phyloP scores from a whole-genome alignment of 2,888 invertebrate genomes.

The Sycophila texana region DNA sequence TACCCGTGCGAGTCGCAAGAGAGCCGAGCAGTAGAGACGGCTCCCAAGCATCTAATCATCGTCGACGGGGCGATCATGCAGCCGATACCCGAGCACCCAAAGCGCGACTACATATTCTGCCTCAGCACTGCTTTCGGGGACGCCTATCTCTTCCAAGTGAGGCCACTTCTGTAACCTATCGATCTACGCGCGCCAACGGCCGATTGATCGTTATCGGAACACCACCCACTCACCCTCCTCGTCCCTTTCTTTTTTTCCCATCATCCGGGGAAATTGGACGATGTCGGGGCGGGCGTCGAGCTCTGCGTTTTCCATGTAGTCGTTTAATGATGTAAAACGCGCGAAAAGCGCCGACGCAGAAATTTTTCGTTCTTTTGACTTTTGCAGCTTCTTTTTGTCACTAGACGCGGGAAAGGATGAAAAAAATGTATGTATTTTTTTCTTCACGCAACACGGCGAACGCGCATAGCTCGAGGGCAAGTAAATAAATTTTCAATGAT shows the following conservation, averaged over 20 bases:
- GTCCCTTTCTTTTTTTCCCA: neutral
- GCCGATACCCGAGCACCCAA: slow-evolving; percentile 99
- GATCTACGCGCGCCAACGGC: neutral
- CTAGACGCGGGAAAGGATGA: too few relatives aligned
- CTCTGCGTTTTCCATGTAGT: too few relatives aligned
- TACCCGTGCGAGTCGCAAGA: slow-evolving; percentile 96
- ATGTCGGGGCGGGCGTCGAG: too few relatives aligned
- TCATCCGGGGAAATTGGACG: neutral
- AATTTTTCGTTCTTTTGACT: too few relatives aligned
- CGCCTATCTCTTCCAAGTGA: slow-evolving; percentile 96
- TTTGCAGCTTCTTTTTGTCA: too few relatives aligned
- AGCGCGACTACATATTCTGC: slow-evolving; percentile 98
- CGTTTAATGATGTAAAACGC: too few relatives aligned
- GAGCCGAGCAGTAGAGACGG: slow-evolving; percentile 92
- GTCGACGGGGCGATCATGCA: slow-evolving; percentile 98
- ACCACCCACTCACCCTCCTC: neutral
- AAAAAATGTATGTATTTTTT: too few relatives aligned
- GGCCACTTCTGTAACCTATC: neutral
- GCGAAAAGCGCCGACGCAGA: too few relatives aligned
- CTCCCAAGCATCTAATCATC: slow-evolving; percentile 96
- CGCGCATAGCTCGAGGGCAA: too few relatives aligned
- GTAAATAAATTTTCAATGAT: too few relatives aligned
- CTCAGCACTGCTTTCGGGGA: slow-evolving; percentile 98
- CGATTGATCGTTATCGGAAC: slow-evolving; percentile 12
- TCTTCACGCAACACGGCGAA: too few relatives aligned